Evolutionary conservation across 2,113 vertebrate genomes (phyloP).

Genomic region (Apeltes quadracus): DNA sequence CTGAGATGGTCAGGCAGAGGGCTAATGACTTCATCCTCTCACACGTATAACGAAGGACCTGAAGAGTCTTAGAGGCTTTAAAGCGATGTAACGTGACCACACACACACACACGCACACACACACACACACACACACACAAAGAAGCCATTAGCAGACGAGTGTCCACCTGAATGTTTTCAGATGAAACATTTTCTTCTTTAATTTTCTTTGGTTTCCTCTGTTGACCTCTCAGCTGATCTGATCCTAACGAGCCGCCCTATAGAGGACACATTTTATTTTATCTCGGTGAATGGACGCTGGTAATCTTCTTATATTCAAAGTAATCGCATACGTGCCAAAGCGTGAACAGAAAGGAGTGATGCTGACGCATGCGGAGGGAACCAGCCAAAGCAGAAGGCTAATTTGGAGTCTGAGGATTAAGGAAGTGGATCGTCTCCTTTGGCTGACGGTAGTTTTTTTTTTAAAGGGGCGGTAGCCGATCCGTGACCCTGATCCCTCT

Average conservation of each 20-base stretch:
- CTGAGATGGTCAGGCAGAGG: background rate
- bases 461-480: conserved; percentile 51
- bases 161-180: conserved; percentile 39
- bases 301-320: conserved; percentile 4
- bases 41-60: conserved; percentile 48
- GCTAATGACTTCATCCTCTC: conserved; percentile 69
- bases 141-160: conserved; percentile 35
- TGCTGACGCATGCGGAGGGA: background rate
- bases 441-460: conserved; percentile 51
- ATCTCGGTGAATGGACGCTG: background rate
- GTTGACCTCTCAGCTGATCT: conserved; percentile 15
- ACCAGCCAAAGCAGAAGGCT: conserved; percentile 34
- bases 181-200: conserved; percentile 35
- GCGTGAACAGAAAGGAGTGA: conserved; percentile 11
- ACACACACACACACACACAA: background rate
- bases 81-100: conserved; percentile 53
- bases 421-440: conserved; percentile 64
- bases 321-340: background rate
- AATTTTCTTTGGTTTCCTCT: background rate
- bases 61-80: conserved; percentile 66
- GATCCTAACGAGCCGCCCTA: background rate
- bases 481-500: background rate
- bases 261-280: too few species aligned
- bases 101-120: conserved; percentile 9
- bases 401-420: conserved; percentile 52